Evolutionary conservation across 30 jellyfish, hydroid and myxozoan species (phyloP).

Genomic region (Cassiopea andromeda): DNA sequence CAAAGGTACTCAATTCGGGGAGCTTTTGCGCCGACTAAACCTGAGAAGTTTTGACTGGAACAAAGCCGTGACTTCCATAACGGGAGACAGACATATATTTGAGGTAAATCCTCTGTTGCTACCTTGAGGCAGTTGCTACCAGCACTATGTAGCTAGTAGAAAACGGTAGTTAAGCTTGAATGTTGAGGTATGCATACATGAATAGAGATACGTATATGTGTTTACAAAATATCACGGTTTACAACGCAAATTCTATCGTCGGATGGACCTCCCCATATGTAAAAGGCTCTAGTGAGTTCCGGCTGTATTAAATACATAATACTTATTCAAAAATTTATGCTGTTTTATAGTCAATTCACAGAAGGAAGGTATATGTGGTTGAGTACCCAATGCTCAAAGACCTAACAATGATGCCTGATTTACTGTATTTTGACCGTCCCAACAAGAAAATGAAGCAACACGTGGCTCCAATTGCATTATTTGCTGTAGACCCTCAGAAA

Average conservation of each 20-base stretch:
- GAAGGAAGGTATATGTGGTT: constrained; percentile 14
- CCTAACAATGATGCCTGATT: constrained; percentile 11
- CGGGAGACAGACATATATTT: not conserved
- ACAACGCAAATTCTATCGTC: no score
- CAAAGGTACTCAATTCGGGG: not conserved
- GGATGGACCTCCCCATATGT: not conserved
- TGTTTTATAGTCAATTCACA: constrained; percentile 1
- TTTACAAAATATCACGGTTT: not conserved
- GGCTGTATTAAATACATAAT: no score
- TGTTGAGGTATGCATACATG: not conserved
- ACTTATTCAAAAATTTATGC: not conserved
- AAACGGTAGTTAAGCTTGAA: not conserved
- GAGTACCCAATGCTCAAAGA: constrained; percentile 21
- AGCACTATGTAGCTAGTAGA: not conserved
- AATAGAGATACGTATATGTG: not conserved
- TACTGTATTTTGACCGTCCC: not conserved
- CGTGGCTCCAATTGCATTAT: constrained; percentile 11
- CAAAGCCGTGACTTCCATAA: not conserved
- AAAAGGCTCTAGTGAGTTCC: not conserved
- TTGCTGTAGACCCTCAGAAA: constrained; percentile 22
- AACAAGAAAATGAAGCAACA: not conserved
- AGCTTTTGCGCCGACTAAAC: not conserved
- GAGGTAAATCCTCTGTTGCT: not conserved
- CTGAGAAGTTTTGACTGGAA: constrained; percentile 1
- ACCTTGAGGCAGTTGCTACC: not conserved